Evolutionary conservation across 2,797 vertebrate genomes (phyloP).

Genomic region (Karalla daura): DNA sequence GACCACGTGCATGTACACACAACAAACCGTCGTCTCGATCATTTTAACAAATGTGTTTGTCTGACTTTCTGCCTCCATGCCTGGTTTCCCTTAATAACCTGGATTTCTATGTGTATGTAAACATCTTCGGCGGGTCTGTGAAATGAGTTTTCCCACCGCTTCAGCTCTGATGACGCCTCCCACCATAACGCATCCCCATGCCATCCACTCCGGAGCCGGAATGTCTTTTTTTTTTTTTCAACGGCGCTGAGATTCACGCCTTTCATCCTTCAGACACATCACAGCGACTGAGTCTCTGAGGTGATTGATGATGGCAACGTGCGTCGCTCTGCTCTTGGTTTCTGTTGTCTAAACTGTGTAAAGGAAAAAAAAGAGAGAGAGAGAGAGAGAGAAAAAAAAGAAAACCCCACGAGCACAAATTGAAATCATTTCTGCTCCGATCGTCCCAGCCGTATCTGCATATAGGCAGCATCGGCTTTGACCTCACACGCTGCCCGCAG

Average conservation of each 20-base stretch:
- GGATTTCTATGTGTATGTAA: conserved; percentile 37
- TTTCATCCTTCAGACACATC: conserved; percentile 78
- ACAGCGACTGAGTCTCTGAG: conserved; percentile 63
- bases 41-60: conserved; percentile 2
- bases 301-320: conserved; percentile 80
- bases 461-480: conserved; percentile 52
- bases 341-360: conserved; percentile 50
- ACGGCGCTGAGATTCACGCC: conserved; percentile 62
- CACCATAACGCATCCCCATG: conserved; percentile 24
- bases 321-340: conserved; percentile 46
- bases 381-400: conserved; percentile 47
- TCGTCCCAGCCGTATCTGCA: conserved; percentile 56
- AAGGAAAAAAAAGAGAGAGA: conserved; percentile 48
- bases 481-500: conserved; percentile 48
- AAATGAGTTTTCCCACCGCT: conserved; percentile 33
- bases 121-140: conserved; percentile 22
- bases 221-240: too few relatives aligned
- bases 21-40: conserved; percentile 4
- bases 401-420: conserved; percentile 57
- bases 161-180: conserved; percentile 31
- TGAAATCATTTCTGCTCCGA: conserved; percentile 57
- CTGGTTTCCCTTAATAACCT: conserved; percentile 44
- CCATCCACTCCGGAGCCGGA: conserved; percentile 37
- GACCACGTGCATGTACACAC: conserved; percentile 3
- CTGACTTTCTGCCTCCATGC: conserved; percentile 13